Base-by-base conservation (phyloP, 2,888 invertebrate genomes). In the Ceramica pisi region DNA sequence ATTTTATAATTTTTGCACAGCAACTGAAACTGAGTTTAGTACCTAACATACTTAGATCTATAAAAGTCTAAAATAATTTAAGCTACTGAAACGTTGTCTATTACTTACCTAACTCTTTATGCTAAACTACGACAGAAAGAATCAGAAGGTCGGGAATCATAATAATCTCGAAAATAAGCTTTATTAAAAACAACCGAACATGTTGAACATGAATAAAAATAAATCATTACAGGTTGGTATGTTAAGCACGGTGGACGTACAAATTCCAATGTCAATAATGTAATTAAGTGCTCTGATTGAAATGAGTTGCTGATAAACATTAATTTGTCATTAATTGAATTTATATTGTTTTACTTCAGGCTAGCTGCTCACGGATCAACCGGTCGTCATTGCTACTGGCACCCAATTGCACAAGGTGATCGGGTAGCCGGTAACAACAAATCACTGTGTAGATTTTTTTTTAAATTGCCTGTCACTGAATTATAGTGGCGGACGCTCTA, bases 291-390 rank as follows among this genome's bases (percentile, higher is more conserved):
- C 76, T 74, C 53, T 79, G 77, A 83, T 68, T 78, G 67, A 78
- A 88, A 84, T 78, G 73, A 83, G 65, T 79, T 64, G 19, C 53
- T 68, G 69, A 79, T 81, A 79, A 83, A 86, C 80, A 82, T 83
- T 81, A 80, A 86, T 86, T 85, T 86, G 74, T 69, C 56, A 71
- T 60, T 83, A 80, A 85, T 86, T 84, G 70, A 82, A 84, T 85
- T 81, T 85, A 71, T 78, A 75, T 81, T 76, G 80, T 78, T 78
- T 76, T 72, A 84, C 60, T 81, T 65, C 7, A 35, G 46, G 67
- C 3, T 63, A 26, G 26, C 10, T 55, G 69, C 35, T 26, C 23
- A 35, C 68, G 6, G 26, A 26, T 14, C 41, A 51, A 7, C 35
- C 26, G 19, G 21, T 48, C 14, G 19, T 14, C 16, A 26, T 35